Evolutionary conservation across 2,888 invertebrate genomes (phyloP).

Genomic region (Chrysolina haemoptera): DNA sequence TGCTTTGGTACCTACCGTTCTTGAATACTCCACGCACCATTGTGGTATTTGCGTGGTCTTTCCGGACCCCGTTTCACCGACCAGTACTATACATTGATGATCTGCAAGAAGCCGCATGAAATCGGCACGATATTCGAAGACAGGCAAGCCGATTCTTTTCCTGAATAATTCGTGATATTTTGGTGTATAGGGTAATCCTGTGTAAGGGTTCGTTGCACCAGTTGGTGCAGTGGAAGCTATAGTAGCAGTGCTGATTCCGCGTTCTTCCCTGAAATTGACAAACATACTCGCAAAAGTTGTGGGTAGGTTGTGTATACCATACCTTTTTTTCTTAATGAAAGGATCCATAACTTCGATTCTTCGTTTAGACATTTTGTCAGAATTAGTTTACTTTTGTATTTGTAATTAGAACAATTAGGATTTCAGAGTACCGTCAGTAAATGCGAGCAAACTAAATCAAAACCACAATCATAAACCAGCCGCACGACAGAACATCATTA

Average conservation of each 20-base stretch:
- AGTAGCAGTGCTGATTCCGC: slow-evolving; percentile 67
- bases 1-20: slow-evolving; percentile 78
- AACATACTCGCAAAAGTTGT: slow-evolving; percentile 22
- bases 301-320: slow-evolving; percentile 43
- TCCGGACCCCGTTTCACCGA: slow-evolving; percentile 99
- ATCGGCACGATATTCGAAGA: slow-evolving; percentile 97
- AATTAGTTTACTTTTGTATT: too few relatives aligned
- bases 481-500: too few relatives aligned
- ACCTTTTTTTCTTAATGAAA: slow-evolving; percentile 85
- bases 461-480: too few relatives aligned
- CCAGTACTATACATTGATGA: slow-evolving; percentile 95
- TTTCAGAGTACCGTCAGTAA: too few relatives aligned
- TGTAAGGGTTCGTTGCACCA: slow-evolving; percentile 83
- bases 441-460: too few relatives aligned
- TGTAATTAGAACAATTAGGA: too few relatives aligned
- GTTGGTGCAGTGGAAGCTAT: slow-evolving; percentile 64
- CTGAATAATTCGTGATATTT: slow-evolving; percentile 91
- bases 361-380: slow-evolving; percentile 81
- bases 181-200: slow-evolving; percentile 87
- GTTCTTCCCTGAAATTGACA: slow-evolving; percentile 72
- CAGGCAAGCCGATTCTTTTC: slow-evolving; percentile 93
- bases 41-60: slow-evolving; percentile 99
- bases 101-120: slow-evolving; percentile 95
- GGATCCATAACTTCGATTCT: slow-evolving; percentile 91
- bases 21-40: slow-evolving; percentile 89